These are phyloP conservation scores for Ondatra zibethicus DNA, from an alignment of 2,113 vertebrate genomes.

Conservation along the genomic window DNA sequence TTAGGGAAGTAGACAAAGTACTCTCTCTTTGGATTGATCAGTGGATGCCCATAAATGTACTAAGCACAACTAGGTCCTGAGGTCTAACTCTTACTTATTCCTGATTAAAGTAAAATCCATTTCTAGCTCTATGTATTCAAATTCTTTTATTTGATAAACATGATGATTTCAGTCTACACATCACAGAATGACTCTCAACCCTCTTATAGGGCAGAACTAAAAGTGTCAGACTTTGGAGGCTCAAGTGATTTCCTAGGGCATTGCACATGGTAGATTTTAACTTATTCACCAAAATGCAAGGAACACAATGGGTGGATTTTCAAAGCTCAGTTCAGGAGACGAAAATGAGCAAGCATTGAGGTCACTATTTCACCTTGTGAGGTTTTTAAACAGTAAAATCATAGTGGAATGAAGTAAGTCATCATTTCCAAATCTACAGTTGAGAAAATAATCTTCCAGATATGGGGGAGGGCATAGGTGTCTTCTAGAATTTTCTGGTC, in stretches of 20 bases:
- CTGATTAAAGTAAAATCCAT: background rate
- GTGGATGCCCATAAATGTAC: background rate
- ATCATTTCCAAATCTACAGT: background rate
- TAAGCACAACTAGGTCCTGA: background rate
- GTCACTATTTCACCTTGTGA: background rate
- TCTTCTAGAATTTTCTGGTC: background rate
- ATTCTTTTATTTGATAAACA: background rate
- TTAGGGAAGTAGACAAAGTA: background rate
- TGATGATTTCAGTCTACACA: background rate
- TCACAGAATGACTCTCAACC: background rate
- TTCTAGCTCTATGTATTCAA: background rate
- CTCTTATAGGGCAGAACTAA: background rate
- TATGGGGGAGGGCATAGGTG: background rate
- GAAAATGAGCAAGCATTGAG: background rate
- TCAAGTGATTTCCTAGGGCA: background rate
- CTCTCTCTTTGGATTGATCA: background rate
- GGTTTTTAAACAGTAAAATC: background rate
- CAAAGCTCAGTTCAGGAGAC: background rate
- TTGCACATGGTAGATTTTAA: background rate
- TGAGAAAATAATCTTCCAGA: background rate
- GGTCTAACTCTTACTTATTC: background rate
- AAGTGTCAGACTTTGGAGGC: background rate
- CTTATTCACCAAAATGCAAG: too few species aligned
- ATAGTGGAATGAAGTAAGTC: background rate
- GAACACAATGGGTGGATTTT: too few species aligned